phyloP scores from a whole-genome alignment of 2,113 vertebrate genomes.

The Ranitomeya imitator region DNA sequence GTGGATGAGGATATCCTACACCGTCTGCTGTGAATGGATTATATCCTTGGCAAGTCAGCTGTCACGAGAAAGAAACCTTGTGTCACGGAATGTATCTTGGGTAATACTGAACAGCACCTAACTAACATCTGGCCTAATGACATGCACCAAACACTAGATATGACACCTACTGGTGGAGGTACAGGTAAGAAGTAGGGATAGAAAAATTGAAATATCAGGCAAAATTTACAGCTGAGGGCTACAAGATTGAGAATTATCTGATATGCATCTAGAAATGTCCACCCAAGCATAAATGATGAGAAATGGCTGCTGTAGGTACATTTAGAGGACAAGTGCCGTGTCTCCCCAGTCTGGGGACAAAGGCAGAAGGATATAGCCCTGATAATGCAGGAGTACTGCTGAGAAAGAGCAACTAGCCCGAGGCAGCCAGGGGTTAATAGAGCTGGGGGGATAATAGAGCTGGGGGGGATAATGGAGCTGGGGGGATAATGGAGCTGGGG shows the following conservation, averaged over 20 bases:
- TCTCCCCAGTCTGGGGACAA: not conserved
- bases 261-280: not conserved
- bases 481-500: too few species aligned
- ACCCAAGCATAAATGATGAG: not conserved
- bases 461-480: too few species aligned
- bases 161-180: not conserved
- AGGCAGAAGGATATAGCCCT: not conserved
- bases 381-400: not conserved
- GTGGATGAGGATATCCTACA: too few species aligned
- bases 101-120: not conserved
- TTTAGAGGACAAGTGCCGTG: constrained; percentile 3
- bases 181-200: not conserved
- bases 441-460: not conserved
- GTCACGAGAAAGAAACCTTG: not conserved
- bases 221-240: not conserved
- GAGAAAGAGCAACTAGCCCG: not conserved
- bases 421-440: not conserved
- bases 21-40: not conserved
- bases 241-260: not conserved
- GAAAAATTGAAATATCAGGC: not conserved
- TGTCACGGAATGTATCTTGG: not conserved
- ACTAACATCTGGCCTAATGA: constrained; percentile 9
- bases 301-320: constrained; percentile 7
- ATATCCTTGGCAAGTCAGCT: not conserved
- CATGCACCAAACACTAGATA: not conserved